Percentiles rank a stretch among this genome's conserved stretches.
phyloP scores from a whole-genome alignment of 2,113 vertebrate genomes.

The Alectura lathami region DNA sequence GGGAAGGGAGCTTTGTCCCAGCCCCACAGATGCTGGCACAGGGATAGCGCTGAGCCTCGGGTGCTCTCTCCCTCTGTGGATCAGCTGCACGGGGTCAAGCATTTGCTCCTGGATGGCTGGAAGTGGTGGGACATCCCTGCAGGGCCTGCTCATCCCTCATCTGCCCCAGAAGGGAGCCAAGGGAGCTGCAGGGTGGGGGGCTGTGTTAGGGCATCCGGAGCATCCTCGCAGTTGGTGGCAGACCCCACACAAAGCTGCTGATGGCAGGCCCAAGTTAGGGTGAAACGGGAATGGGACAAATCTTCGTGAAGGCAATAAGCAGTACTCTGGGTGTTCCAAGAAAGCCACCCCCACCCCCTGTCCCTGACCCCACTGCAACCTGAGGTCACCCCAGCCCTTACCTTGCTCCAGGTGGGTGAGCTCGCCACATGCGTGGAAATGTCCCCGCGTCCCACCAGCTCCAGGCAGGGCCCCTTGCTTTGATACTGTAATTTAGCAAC shows the following conservation, averaged over 20 bases:
- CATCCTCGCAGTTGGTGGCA: not conserved
- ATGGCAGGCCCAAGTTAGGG: not conserved
- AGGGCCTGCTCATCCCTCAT: not conserved
- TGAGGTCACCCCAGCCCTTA: not conserved
- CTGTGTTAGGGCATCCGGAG: not conserved
- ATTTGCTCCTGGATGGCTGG: not conserved
- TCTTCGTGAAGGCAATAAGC: not conserved
- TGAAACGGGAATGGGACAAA: accelerated
- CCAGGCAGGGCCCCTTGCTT: not conserved
- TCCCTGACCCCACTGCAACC: not conserved
- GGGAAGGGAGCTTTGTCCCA: not conserved
- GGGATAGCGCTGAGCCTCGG: not conserved
- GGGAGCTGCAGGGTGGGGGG: accelerated
- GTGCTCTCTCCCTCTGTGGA: not conserved
- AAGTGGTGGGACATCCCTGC: not conserved
- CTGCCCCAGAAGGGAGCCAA: not conserved
- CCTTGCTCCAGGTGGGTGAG: not conserved
- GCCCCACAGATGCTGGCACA: not conserved
- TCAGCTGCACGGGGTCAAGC: not conserved
- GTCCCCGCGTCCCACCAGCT: not conserved
- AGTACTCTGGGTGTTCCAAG: not conserved
- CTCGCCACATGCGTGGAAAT: not conserved
- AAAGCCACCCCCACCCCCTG: not conserved
- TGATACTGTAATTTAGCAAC: conserved; percentile 66
- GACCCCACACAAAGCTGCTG: accelerated